These are phyloP conservation scores for Aepyceros melampus DNA, from an alignment of 2,113 vertebrate species.

Conservation along the genomic window DNA sequence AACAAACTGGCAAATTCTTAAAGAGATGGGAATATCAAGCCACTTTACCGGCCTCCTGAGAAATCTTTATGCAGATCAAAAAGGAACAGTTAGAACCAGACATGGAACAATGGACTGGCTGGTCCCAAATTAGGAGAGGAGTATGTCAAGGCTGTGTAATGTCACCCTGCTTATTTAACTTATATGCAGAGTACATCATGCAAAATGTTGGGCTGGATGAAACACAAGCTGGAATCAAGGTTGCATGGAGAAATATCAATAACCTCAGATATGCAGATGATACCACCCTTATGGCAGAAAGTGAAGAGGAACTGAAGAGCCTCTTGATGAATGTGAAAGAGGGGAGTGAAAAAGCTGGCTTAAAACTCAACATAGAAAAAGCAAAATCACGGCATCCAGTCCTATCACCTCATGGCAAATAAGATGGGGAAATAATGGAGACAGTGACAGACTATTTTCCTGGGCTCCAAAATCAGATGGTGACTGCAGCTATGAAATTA, in stretches of 20 bases:
- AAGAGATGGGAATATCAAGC: not conserved
- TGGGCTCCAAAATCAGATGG: not conserved
- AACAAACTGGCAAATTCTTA: not conserved
- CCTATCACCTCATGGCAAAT: not conserved
- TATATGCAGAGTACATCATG: not conserved
- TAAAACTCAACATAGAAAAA: not conserved
- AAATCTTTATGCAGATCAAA: not conserved
- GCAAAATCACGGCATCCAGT: not conserved
- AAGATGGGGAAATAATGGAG: not conserved
- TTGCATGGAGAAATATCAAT: not conserved
- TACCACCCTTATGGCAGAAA: not conserved
- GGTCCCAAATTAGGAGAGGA: not conserved
- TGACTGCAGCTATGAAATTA: not conserved
- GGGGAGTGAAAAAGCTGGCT: not conserved
- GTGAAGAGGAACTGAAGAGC: not conserved
- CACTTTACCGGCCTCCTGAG: not conserved
- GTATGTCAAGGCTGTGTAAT: not conserved
- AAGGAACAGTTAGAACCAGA: not conserved
- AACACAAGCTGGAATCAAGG: not conserved
- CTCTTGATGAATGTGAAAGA: not conserved
- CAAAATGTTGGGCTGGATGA: not conserved
- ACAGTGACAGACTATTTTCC: not conserved
- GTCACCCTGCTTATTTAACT: not conserved
- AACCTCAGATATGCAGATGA: not conserved
- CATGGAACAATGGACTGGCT: not conserved